Base-by-base conservation (phyloP, 2,113 vertebrate genomes). In the Lophochroa leadbeateri region DNA sequence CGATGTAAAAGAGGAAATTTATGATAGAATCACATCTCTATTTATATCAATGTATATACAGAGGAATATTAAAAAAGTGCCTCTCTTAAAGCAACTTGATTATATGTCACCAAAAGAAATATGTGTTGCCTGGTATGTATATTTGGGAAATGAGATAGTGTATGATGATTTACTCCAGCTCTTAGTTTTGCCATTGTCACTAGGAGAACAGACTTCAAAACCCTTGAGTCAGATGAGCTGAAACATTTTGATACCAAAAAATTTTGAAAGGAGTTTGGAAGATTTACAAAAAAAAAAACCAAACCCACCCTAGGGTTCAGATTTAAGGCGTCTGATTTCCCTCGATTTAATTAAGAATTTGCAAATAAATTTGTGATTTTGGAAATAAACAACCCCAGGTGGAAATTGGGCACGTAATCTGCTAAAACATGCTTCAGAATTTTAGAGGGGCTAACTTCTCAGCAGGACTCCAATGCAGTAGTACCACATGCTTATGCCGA, bases 41-140 rank as follows among this genome's bases (percentile, higher is more conserved):
- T 96, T 95, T 92, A 93, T 97, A 91, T 57, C 88, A 94, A 86
- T 70, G 9, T 64, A 87, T 94, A 65, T 65, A 72, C 68, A 96
- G 74, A 94, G 55, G 96, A 96, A 77, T 90, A 96, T 96, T 95
- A 65, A 75, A 83, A 82, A 69, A 74, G 4, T 24, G 3, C 70
- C 13, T 84, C 7, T 72, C 39, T 78, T 75, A 64, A 88, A 86
- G 44, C 29, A 64, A 44, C 25, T 55, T 68, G 47, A 67, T 53
- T 43, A 5, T 37, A 43, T 63, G 3, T 78, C 47, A 87, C 10
- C 25, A 49, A 61, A 93, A 88, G 31, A 90, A 79, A 72, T 35
- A 58, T 5, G 3, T 74, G 18, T 68, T 91, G 29, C 35, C 69
- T 78, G 17, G 9, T 90, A 33, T 9, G 20, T 43, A 16, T 15